These are phyloP conservation scores for Coremacera marginata DNA, from an alignment of 2,888 invertebrate genomes.

Conservation along the genomic window DNA sequence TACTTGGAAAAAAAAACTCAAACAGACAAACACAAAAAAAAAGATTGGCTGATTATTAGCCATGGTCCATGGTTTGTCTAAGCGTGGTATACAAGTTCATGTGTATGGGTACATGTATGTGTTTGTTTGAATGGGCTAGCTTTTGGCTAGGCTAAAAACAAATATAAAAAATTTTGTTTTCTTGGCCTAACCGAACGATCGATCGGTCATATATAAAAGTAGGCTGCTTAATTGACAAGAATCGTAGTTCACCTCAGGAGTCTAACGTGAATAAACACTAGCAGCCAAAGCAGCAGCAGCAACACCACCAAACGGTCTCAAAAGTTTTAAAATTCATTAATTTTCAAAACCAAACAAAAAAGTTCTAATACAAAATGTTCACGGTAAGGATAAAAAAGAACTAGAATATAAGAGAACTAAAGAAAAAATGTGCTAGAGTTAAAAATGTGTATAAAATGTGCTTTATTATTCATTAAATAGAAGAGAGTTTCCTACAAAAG, in stretches of 20 bases:
- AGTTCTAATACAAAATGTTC: slow-evolving; percentile 48
- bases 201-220: slow-evolving; percentile 60
- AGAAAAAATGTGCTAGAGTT: not conserved
- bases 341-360: slow-evolving; percentile 42
- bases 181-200: slow-evolving; percentile 8
- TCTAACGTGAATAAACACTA: slow-evolving; percentile 54
- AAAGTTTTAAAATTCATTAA: slow-evolving; percentile 5
- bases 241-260: slow-evolving; percentile 67
- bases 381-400: slow-evolving; percentile 43
- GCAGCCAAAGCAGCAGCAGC: slow-evolving; percentile 29
- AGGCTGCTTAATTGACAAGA: slow-evolving; percentile 58
- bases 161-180: slow-evolving; percentile 1
- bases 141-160: not conserved
- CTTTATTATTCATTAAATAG: not conserved
- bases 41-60: not conserved
- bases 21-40: not conserved
- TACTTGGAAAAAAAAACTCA: not conserved
- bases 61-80: not conserved
- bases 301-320: slow-evolving; percentile 23
- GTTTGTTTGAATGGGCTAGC: not conserved
- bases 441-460: not conserved
- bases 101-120: not conserved
- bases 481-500: not conserved
- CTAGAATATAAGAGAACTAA: no score
- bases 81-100: not conserved